Percentiles rank a stretch among this genome's conserved stretches.
Evolutionary conservation across 2,888 invertebrate species (phyloP).

Genomic region (Pseudeuparius sepicola): DNA sequence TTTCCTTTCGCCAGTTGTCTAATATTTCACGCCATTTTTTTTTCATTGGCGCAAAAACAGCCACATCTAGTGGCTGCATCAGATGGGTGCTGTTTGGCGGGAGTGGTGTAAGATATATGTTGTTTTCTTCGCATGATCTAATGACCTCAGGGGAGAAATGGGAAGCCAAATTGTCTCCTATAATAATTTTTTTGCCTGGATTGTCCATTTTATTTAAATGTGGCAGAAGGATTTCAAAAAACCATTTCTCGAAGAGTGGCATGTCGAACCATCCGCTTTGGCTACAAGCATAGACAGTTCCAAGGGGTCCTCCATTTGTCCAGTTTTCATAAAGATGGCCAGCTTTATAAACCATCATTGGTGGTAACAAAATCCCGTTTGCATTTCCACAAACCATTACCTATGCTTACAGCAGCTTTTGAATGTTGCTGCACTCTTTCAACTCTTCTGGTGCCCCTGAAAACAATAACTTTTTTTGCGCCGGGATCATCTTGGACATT

Average conservation of each 20-base stretch:
- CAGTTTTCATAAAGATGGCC: conserved; percentile 7
- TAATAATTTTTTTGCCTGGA: too few relatives aligned
- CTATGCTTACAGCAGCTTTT: conserved; percentile 5
- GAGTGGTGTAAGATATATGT: conserved; percentile 9
- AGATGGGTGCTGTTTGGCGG: conserved; percentile 6
- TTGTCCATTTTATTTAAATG: too few relatives aligned
- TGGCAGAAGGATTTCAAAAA: conserved; percentile 4
- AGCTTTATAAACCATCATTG: conserved; percentile 7
- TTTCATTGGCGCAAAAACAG: conserved; percentile 6
- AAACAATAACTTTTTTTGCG: conserved; percentile 9
- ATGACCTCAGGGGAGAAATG: conserved; percentile 12
- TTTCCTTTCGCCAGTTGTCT: conserved; percentile 7
- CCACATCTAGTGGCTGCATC: conserved; percentile 11
- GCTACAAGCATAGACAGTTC: neutral
- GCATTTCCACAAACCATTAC: conserved; percentile 5
- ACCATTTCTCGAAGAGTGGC: conserved; percentile 7
- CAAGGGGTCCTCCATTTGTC: conserved; percentile 1
- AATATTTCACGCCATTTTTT: conserved; percentile 10
- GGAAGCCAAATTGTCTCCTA: too few relatives aligned
- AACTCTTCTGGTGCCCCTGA: conserved; percentile 6
- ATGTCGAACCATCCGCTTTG: conserved; percentile 9
- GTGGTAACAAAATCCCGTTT: neutral
- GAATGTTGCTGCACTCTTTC: conserved; percentile 7
- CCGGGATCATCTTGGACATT: too few relatives aligned
- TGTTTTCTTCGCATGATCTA: neutral